Conservation (phyloP, 2,888 invertebrate species). For the Melinaea marsaeus region DNA sequence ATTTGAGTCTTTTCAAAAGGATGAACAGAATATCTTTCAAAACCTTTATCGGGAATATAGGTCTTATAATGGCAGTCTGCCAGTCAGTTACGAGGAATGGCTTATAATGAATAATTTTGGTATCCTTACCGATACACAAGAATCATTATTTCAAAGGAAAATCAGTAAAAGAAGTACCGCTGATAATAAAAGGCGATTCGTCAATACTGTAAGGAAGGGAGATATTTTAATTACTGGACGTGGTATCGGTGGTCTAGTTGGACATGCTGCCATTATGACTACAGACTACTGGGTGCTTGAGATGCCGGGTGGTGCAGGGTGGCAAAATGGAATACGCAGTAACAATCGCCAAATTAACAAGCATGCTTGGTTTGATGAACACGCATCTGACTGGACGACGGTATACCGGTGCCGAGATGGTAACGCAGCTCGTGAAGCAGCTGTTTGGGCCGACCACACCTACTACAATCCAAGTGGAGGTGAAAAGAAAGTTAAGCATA, state of each 20-base stretch:
- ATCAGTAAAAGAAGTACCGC: slow-evolving; percentile 48
- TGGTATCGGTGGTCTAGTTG: slow-evolving; percentile 45
- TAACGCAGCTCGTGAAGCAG: slow-evolving; percentile 42
- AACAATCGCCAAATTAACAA: slow-evolving; percentile 52
- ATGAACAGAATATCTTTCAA: slow-evolving; percentile 53
- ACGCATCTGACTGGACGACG: slow-evolving; percentile 49
- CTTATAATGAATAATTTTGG: slow-evolving; percentile 58
- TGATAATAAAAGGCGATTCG: slow-evolving; percentile 48
- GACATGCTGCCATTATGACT: slow-evolving; percentile 56
- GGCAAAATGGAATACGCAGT: slow-evolving; percentile 41
- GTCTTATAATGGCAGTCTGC: slow-evolving; percentile 41
- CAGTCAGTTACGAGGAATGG: slow-evolving; percentile 56
- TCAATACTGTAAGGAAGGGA: slow-evolving; percentile 49
- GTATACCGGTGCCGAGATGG: slow-evolving; percentile 49
- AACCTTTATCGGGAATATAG: slow-evolving; percentile 45
- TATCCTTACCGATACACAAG: slow-evolving; percentile 50
- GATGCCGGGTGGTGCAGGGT: slow-evolving; percentile 50
- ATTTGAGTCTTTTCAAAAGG: slow-evolving; percentile 47
- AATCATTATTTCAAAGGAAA: slow-evolving; percentile 51
- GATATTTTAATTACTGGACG: slow-evolving; percentile 49
- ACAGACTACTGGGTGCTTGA: slow-evolving; percentile 51
- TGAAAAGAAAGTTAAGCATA: slow-evolving; percentile 44
- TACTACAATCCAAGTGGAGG: slow-evolving; percentile 49
- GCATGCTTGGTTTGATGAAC: slow-evolving; percentile 48
- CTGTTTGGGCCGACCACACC: slow-evolving; percentile 49